Conservation (phyloP, 2,888 invertebrate species). For the Megaustenia siamemsis region DNA sequence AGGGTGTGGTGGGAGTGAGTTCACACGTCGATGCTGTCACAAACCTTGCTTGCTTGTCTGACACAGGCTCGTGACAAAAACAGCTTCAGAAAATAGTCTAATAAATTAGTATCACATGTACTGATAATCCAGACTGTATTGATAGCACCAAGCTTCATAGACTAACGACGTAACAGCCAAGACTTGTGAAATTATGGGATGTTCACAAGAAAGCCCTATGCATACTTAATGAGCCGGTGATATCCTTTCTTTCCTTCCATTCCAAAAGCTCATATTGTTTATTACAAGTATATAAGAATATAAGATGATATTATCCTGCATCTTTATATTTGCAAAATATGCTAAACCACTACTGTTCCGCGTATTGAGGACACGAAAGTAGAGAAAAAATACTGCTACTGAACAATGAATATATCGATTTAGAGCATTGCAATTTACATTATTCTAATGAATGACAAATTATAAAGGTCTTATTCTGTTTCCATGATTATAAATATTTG, state of each 20-base stretch:
- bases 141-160: neutral
- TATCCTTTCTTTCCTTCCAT: conserved; percentile 26
- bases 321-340: too few species aligned
- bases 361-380: too few species aligned
- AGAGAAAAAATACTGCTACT: too few species aligned
- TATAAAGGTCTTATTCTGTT: too few species aligned
- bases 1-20: conserved; percentile 60
- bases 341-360: too few species aligned
- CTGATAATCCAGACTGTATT: neutral
- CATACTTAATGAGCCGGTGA: conserved; percentile 60
- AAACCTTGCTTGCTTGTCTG: neutral
- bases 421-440: too few species aligned
- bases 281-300: too few species aligned
- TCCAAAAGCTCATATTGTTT: conserved; percentile 1
- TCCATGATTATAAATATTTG: too few species aligned
- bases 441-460: too few species aligned
- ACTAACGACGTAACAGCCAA: conserved; percentile 53
- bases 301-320: too few species aligned
- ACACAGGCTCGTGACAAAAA: neutral
- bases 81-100: neutral
- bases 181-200: conserved; percentile 58
- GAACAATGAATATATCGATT: too few species aligned
- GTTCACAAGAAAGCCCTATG: conserved; percentile 57
- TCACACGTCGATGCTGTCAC: conserved; percentile 50
- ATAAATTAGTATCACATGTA: neutral